Evolutionary conservation across 1,140 invertebrate species (phyloP), one percentile per base, ranked within the genome.

Genomic region (Drosophila persimilis): DNA sequence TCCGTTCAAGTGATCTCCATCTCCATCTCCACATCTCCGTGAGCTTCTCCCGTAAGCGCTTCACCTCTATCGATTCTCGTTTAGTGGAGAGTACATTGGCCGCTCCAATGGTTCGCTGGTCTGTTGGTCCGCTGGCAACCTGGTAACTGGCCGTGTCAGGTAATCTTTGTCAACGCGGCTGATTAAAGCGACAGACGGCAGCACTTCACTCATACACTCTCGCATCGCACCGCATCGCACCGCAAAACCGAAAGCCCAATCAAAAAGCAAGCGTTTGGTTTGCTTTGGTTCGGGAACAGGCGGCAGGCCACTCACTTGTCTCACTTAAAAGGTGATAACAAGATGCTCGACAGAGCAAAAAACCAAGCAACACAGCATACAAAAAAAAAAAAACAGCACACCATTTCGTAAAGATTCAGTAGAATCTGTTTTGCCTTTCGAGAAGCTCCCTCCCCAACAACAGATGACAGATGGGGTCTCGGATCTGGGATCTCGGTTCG

Each of bases 301-400:
- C 77, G 75, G 59, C 72, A 46, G 44, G 73, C 77, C 81, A 88
- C 81, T 86, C 83, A 81, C 83, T 77, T 88, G 64, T 86, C 73
- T 76, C 83, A 88, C 83, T 88, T 86, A 88, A 88, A 86, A 86
- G 83, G 83, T 86, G 83, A 86, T 88, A 88, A 86, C 83, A 86
- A 86, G 74, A 67, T 83, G 84, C 83, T 83, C 74, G 75, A 81
- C 84, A 64, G 56, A 75, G 54, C 39, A 55, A 26, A 54, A 57
- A 53, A 57, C 53, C 41, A 62, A 17, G 44, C 64, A 46, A 26
- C 55, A 63, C 59, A 57, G 69, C 47, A 55, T 20, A 20, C 31
- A 52, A 80, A 65, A 17, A 17, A 17, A 17, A 17, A 17, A 17
- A 67, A 39, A 55, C 45, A 52, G 20, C 26, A 60, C 46, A 59